Conservation (phyloP, 2,797 vertebrate genomes). For the Lithobates pipiens region DNA sequence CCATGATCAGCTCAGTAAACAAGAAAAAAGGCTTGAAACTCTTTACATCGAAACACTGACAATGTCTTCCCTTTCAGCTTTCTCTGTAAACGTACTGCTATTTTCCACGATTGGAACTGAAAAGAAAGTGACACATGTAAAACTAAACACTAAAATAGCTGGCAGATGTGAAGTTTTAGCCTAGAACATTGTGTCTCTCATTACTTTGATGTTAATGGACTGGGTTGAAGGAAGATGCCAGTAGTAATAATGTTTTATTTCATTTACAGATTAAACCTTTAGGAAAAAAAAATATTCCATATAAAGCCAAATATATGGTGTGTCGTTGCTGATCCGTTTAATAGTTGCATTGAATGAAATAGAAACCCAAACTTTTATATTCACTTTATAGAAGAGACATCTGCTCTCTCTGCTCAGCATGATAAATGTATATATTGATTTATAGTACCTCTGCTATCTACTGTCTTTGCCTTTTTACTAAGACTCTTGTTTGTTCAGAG, state of each 20-base stretch:
- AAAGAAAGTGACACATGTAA: not conserved
- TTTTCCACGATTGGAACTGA: not conserved
- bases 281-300: not conserved
- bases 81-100: not conserved
- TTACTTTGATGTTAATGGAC: too few relatives aligned
- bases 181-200: not conserved
- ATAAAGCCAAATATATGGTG: not conserved
- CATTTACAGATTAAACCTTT: constrained; percentile 1
- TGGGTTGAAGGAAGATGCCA: too few relatives aligned
- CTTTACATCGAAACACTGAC: not conserved
- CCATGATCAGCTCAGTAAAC: constrained; percentile 6
- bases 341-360: not conserved
- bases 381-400: not conserved
- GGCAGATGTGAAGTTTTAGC: not conserved
- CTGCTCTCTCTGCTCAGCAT: not conserved
- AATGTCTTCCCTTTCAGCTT: not conserved
- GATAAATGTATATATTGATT: not conserved
- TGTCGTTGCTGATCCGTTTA: not conserved
- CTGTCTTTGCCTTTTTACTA: not conserved
- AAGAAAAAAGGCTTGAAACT: not conserved
- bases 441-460: not conserved
- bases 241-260: too few relatives aligned
- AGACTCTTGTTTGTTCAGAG: not conserved
- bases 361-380: not conserved
- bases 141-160: not conserved